Conservation (phyloP, 37 sponge, comb jelly and placozoan genomes). For the Mnemiopsis leidyi region DNA sequence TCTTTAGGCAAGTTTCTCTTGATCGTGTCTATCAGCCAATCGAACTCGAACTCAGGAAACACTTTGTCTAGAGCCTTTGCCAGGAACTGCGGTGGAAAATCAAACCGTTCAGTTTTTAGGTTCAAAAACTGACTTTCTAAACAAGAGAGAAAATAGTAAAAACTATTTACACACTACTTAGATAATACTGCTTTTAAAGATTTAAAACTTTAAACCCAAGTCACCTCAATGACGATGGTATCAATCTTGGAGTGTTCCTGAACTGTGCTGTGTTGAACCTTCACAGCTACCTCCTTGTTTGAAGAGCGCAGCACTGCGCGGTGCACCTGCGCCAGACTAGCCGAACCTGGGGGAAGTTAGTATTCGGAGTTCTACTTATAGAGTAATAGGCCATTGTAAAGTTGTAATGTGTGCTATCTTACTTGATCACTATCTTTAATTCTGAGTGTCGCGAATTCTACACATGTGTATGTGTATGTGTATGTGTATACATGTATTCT, state of each 20-base stretch:
- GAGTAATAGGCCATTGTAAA: too few relatives aligned
- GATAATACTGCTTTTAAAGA: neutral
- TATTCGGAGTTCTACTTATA: neutral
- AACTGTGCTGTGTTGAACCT: constrained; percentile 89
- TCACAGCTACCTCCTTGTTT: constrained; percentile 81
- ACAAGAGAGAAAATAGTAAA: too few relatives aligned
- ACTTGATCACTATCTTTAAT: too few relatives aligned
- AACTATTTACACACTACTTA: too few relatives aligned
- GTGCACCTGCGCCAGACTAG: constrained; percentile 71
- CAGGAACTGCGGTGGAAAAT: constrained; percentile 76
- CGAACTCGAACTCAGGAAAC: constrained; percentile 85
- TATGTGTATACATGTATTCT: too few relatives aligned
- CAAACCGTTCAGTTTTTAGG: too few relatives aligned
- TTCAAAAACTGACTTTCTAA: too few relatives aligned
- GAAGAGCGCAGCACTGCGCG: constrained; percentile 70
- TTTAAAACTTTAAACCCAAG: neutral
- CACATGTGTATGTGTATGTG: too few relatives aligned
- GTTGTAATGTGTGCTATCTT: too few relatives aligned
- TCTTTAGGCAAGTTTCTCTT: constrained; percentile 85
- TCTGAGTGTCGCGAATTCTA: too few relatives aligned
- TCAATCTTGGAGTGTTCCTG: constrained; percentile 79
- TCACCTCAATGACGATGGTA: constrained; percentile 78
- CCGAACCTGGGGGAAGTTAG: neutral
- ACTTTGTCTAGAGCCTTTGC: constrained; percentile 71
- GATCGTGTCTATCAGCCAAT: constrained; percentile 81